These are phyloP conservation scores for Perithous albicinctus DNA, from an alignment of 2,888 invertebrate species.

Conservation along the genomic window DNA sequence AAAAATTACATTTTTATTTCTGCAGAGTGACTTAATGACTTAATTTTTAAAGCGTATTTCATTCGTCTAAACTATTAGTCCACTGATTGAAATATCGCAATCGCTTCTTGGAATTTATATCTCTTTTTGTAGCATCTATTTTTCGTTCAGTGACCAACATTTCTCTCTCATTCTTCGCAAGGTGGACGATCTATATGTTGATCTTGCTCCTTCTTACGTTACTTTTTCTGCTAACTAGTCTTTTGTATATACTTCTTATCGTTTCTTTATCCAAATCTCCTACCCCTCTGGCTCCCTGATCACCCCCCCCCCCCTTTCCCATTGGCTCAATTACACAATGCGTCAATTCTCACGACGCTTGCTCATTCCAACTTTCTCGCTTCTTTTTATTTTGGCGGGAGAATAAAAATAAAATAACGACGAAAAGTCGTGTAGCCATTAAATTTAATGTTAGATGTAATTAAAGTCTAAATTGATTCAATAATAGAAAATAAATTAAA, in stretches of 20 bases:
- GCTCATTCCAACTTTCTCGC: neutral
- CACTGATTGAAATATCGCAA: neutral
- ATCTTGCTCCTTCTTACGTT: neutral
- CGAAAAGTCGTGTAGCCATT: neutral
- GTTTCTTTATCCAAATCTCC: neutral
- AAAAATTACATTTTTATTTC: too few relatives aligned
- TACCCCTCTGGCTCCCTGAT: too few relatives aligned
- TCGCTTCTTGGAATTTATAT: neutral
- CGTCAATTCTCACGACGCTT: neutral
- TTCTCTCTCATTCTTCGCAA: neutral
- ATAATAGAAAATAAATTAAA: neutral
- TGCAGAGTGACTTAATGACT: too few relatives aligned
- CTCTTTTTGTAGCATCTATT: neutral
- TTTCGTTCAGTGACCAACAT: neutral
- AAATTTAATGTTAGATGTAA: neutral
- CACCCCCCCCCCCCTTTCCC: neutral
- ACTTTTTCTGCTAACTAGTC: neutral
- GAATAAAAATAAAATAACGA: neutral
- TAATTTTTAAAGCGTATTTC: too few relatives aligned
- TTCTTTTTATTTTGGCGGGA: constrained; percentile 17
- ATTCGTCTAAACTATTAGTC: too few relatives aligned
- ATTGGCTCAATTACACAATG: neutral
- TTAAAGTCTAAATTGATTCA: neutral
- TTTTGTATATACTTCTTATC: neutral
- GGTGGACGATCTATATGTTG: neutral